Percentiles rank a stretch among this genome's conserved stretches.
These are phyloP conservation scores for Cantharis nigra DNA, from an alignment of 2,888 invertebrate species.

Conservation along the genomic window DNA sequence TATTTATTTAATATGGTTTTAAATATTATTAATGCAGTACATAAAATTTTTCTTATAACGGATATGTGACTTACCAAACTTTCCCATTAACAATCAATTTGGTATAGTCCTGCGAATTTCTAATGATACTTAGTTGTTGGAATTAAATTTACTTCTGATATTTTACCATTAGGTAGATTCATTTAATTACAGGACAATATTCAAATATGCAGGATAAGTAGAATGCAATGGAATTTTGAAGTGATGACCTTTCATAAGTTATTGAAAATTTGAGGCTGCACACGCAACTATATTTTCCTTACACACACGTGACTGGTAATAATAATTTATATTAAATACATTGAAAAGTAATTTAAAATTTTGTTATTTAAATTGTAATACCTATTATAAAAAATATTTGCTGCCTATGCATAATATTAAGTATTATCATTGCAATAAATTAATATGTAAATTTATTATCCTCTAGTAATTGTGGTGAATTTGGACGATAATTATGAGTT, in stretches of 20 bases:
- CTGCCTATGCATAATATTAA: not conserved
- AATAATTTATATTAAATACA: not conserved
- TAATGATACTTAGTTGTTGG: not conserved
- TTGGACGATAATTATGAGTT: conserved; percentile 25
- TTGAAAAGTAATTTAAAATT: not conserved
- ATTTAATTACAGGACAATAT: no score
- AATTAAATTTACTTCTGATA: not conserved
- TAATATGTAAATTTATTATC: not conserved
- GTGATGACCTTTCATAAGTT: not conserved
- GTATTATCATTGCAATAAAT: not conserved
- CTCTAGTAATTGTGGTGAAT: conserved; percentile 2
- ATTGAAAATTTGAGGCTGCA: not conserved
- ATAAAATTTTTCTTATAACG: not conserved
- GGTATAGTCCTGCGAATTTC: not conserved
- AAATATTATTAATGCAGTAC: not conserved
- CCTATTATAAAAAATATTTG: not conserved
- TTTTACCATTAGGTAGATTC: no score
- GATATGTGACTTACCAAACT: not conserved
- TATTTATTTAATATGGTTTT: no score
- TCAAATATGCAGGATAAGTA: not conserved
- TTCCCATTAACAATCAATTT: not conserved
- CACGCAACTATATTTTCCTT: not conserved
- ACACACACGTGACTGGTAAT: not conserved
- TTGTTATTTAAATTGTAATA: not conserved
- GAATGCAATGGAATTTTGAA: not conserved